Evolutionary conservation across 2,888 invertebrate genomes (phyloP).

Genomic region (Nycteola revayana): DNA sequence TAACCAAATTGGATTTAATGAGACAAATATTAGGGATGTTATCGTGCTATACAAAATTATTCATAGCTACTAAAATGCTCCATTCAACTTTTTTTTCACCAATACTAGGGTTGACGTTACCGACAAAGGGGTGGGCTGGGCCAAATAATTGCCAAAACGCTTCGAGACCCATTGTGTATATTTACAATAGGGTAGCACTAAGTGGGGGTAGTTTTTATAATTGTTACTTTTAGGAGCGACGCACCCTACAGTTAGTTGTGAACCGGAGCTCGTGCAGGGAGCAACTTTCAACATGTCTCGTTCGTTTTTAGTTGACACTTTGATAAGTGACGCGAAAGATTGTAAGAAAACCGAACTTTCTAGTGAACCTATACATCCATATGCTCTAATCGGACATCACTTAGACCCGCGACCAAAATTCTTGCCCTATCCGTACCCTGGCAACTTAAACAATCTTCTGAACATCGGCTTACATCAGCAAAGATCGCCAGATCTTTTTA

Average conservation of each 20-base stretch:
- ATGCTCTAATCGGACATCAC: conserved; percentile 60
- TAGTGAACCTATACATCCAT: conserved; percentile 64
- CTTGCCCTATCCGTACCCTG: conserved; percentile 84
- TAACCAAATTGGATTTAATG: conserved; percentile 77
- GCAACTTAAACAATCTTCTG: conserved; percentile 84
- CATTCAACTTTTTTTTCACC: conserved; percentile 66
- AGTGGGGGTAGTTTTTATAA: conserved; percentile 82
- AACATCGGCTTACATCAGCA: conserved; percentile 84
- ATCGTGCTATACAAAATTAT: conserved; percentile 77
- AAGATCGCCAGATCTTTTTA: conserved; percentile 68
- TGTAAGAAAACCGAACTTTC: conserved; percentile 59
- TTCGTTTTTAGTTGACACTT: conserved; percentile 90
- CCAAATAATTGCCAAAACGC: conserved; percentile 81
- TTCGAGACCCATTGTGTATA: conserved; percentile 77
- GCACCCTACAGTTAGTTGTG: conserved; percentile 61
- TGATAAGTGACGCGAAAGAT: conserved; percentile 85
- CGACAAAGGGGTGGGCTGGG: conserved; percentile 80
- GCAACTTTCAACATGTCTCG: conserved; percentile 85
- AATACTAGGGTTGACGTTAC: conserved; percentile 72
- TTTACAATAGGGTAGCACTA: conserved; percentile 76
- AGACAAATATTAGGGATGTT: conserved; percentile 77
- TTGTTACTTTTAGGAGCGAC: conserved; percentile 68
- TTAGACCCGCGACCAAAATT: conserved; percentile 70
- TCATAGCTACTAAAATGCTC: conserved; percentile 79
- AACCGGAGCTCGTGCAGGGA: conserved; percentile 44